Conservation (phyloP, 1,140 invertebrate species). For the Brachystomella parvula region DNA sequence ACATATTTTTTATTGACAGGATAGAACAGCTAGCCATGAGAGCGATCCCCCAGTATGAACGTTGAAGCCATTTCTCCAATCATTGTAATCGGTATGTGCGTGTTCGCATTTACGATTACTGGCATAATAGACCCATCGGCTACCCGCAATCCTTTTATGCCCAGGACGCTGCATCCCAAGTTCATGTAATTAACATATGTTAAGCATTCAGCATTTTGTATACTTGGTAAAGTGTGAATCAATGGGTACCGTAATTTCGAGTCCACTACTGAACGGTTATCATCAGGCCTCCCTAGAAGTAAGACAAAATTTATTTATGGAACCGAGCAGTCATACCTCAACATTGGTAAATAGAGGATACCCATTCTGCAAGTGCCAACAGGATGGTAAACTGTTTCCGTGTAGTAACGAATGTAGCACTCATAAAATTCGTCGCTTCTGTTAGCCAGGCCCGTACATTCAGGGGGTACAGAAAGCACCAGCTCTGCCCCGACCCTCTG, state of each 20-base stretch:
- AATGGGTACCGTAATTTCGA: constrained; percentile 39
- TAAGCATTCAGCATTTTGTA: not conserved
- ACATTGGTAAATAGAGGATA: not conserved
- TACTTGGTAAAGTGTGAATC: not conserved
- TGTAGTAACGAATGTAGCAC: constrained; percentile 72
- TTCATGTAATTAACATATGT: not conserved
- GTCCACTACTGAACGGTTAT: constrained; percentile 50
- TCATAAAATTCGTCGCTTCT: constrained; percentile 71
- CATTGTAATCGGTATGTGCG: constrained; percentile 5
- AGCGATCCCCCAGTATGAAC: not conserved
- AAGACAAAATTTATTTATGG: not conserved
- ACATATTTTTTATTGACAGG: no score
- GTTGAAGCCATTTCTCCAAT: constrained; percentile 3
- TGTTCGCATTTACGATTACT: constrained; percentile 15
- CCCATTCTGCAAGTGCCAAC: constrained; percentile 20
- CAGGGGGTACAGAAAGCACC: constrained; percentile 54
- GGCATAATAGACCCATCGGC: constrained; percentile 40
- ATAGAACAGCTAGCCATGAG: no score
- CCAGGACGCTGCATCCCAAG: constrained; percentile 15
- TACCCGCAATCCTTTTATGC: constrained; percentile 37
- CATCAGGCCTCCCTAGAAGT: not conserved
- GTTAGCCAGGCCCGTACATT: constrained; percentile 63
- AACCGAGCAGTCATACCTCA: not conserved
- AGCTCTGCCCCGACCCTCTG: constrained; percentile 64
- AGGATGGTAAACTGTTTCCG: constrained; percentile 54